Conservation (phyloP, 2,797 vertebrate genomes). For the Epinephelus malabaricus region DNA sequence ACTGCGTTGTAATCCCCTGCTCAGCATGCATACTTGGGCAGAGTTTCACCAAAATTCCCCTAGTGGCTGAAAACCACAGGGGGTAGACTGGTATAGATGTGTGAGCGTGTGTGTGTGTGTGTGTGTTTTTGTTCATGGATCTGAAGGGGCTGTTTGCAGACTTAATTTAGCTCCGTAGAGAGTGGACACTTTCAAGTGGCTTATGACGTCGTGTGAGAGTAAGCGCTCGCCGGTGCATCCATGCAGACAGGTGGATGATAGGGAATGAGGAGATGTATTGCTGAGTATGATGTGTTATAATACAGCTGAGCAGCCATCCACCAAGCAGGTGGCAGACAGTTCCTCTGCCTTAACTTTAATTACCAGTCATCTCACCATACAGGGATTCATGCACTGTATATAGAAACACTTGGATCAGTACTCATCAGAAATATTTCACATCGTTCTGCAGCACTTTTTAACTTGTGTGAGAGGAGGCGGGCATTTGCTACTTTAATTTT, state of each 20-base stretch:
- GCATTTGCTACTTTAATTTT: not conserved
- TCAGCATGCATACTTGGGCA: constrained; percentile 80
- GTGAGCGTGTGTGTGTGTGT: not conserved
- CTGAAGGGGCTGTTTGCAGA: constrained; percentile 50
- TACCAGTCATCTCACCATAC: not conserved
- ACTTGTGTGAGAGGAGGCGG: not conserved
- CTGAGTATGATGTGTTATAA: constrained; percentile 37
- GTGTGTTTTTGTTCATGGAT: constrained; percentile 25
- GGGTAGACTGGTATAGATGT: constrained; percentile 37
- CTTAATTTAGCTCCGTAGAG: constrained; percentile 48
- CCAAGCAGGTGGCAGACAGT: constrained; percentile 30
- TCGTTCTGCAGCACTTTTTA: not conserved
- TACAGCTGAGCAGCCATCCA: constrained; percentile 31
- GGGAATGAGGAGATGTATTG: constrained; percentile 30
- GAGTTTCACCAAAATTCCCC: constrained; percentile 73
- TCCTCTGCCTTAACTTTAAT: constrained; percentile 21
- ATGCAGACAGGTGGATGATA: constrained; percentile 49
- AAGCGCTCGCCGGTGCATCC: constrained; percentile 15
- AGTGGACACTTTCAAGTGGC: constrained; percentile 36
- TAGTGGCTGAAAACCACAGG: constrained; percentile 64
- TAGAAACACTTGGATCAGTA: not conserved
- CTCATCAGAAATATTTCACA: not conserved
- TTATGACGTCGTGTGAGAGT: constrained; percentile 42
- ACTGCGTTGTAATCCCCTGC: constrained; percentile 80
- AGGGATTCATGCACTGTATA: constrained; percentile 10